These are phyloP conservation scores for Cacatua alba DNA, from an alignment of 2,113 vertebrate species.

Conservation along the genomic window DNA sequence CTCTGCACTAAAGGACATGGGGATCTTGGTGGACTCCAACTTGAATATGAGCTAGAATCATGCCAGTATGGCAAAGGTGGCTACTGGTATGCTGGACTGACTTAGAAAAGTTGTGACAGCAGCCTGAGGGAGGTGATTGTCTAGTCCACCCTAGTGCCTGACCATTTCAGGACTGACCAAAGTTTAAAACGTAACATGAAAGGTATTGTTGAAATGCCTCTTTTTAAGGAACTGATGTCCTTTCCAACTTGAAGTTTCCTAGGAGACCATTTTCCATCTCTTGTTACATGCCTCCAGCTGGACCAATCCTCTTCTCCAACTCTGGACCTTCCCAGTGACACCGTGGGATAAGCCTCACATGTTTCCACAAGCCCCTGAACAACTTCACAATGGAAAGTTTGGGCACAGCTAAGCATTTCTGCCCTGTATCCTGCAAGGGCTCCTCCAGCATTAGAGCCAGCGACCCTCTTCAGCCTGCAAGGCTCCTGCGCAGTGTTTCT, in stretches of 20 bases:
- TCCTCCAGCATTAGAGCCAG: too few species aligned
- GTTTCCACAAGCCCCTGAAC: background rate
- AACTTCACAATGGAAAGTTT: background rate
- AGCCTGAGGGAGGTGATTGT: background rate
- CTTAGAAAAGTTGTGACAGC: background rate
- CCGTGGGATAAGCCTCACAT: too few species aligned
- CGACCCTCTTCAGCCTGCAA: background rate
- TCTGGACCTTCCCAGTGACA: background rate
- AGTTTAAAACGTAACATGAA: background rate
- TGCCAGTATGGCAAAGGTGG: background rate
- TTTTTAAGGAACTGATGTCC: background rate
- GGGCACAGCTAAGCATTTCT: background rate
- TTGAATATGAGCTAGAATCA: background rate
- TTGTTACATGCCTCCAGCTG: background rate
- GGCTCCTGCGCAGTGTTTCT: background rate
- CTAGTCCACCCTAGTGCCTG: background rate
- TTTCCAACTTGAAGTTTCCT: background rate
- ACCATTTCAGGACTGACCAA: background rate
- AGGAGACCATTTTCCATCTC: background rate
- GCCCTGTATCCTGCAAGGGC: background rate
- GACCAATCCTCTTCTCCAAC: background rate
- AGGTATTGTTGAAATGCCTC: background rate
- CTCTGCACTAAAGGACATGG: background rate
- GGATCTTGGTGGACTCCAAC: background rate
- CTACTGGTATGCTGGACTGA: background rate